These are phyloP conservation scores for Avahi laniger DNA, from an alignment of 2,797 vertebrate genomes.

Conservation along the genomic window DNA sequence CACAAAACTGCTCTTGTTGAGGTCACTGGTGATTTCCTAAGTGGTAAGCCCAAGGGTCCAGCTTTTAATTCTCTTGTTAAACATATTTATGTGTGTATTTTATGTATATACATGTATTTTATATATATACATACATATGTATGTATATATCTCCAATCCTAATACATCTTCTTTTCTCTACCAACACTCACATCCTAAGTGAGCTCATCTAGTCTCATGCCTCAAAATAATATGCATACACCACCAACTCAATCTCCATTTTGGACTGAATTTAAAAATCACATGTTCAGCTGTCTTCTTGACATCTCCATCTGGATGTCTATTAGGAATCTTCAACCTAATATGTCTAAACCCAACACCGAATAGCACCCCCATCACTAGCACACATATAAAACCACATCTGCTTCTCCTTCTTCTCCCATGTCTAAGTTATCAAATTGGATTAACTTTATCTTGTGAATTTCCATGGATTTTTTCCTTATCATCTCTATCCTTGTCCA, in stretches of 20 bases:
- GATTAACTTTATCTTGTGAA: not conserved
- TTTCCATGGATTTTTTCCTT: not conserved
- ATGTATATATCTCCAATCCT: not conserved
- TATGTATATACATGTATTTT: not conserved
- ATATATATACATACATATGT: not conserved
- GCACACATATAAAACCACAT: not conserved
- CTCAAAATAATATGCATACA: not conserved
- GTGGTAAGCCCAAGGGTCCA: not conserved
- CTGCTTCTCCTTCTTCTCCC: not conserved
- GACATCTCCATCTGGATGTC: not conserved
- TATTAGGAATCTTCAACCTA: not conserved
- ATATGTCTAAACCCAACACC: not conserved
- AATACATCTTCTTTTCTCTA: not conserved
- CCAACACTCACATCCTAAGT: not conserved
- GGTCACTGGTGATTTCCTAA: not conserved
- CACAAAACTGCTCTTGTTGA: not conserved
- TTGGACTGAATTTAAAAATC: not conserved
- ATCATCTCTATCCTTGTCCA: not conserved
- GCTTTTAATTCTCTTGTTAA: not conserved
- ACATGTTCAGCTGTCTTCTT: not conserved
- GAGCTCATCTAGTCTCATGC: not conserved
- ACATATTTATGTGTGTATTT: not conserved
- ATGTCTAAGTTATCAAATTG: not conserved
- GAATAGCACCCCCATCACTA: not conserved
- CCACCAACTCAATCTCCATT: not conserved